Percentiles rank a stretch among this genome's conserved stretches.
These are phyloP conservation scores for Ondatra zibethicus DNA, from an alignment of 2,113 vertebrate genomes.

Conservation along the genomic window DNA sequence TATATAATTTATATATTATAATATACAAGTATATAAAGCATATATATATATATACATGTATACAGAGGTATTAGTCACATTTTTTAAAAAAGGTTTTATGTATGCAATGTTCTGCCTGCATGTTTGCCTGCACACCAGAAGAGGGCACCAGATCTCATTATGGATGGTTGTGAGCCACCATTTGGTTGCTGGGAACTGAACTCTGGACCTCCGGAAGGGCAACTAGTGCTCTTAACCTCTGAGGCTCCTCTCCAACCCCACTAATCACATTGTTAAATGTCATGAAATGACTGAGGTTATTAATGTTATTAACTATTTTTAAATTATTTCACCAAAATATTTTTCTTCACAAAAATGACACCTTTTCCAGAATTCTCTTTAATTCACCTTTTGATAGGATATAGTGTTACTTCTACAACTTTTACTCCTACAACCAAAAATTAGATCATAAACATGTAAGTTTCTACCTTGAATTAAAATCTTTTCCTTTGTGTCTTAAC, in stretches of 20 bases:
- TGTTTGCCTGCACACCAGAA: no score
- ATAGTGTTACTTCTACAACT: neutral
- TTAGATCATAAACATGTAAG: neutral
- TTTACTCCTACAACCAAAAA: constrained; percentile 28
- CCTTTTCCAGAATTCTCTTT: neutral
- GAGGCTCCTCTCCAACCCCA: no score
- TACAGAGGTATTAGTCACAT: neutral
- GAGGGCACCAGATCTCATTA: no score
- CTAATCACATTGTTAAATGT: constrained; percentile 31
- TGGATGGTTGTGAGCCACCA: no score
- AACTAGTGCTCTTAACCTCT: no score
- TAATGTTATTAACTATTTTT: constrained; percentile 11
- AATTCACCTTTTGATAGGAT: neutral
- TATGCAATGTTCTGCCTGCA: no score
- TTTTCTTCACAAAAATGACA: constrained; percentile 25
- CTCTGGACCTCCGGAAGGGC: no score
- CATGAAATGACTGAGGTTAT: constrained; percentile 46
- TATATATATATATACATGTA: neutral
- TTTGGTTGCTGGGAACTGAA: no score
- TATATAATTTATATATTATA: neutral
- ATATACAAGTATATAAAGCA: neutral
- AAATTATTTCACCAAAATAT: constrained; percentile 4
- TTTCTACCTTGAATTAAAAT: neutral
- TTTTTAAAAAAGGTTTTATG: neutral
- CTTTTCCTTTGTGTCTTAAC: constrained; percentile 1